Percentiles rank a stretch among this genome's conserved stretches.
These are phyloP conservation scores for Heteromurus nitidus DNA, from an alignment of 2,888 invertebrate species.

Conservation along the genomic window DNA sequence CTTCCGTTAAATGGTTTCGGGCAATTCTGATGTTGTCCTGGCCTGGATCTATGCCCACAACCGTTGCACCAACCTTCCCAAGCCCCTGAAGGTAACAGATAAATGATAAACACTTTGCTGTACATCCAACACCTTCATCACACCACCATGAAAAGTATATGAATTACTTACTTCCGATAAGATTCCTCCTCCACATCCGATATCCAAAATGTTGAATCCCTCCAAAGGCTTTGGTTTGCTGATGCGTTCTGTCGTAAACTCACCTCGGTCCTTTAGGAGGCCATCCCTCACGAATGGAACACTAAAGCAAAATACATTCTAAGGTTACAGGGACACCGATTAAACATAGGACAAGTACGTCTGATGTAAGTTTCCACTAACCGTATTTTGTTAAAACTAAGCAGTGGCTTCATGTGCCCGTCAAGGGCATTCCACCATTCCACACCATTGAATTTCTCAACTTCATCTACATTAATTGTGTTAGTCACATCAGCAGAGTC, in stretches of 20 bases:
- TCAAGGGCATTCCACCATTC: constrained; percentile 58
- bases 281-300: constrained; percentile 69
- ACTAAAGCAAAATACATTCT: constrained; percentile 19
- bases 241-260: constrained; percentile 14
- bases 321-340: background rate
- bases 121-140: too few species aligned
- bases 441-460: constrained; percentile 67
- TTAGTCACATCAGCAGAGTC: background rate
- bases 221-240: constrained; percentile 47
- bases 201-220: constrained; percentile 66
- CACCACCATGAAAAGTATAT: too few species aligned
- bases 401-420: constrained; percentile 66
- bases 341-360: background rate
- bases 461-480: constrained; percentile 56
- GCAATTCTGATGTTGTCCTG: constrained; percentile 64
- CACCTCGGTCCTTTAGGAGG: constrained; percentile 46
- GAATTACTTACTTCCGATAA: constrained; percentile 64
- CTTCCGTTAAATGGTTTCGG: constrained; percentile 46
- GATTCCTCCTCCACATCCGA: constrained; percentile 73
- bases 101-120: too few species aligned
- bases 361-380: background rate
- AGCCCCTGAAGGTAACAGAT: constrained; percentile 63
- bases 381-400: constrained; percentile 69
- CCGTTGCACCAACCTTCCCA: constrained; percentile 67
- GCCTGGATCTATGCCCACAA: constrained; percentile 69